Base-by-base conservation (phyloP, 2,113 vertebrate species). In the Nycticryphes semicollaris region DNA sequence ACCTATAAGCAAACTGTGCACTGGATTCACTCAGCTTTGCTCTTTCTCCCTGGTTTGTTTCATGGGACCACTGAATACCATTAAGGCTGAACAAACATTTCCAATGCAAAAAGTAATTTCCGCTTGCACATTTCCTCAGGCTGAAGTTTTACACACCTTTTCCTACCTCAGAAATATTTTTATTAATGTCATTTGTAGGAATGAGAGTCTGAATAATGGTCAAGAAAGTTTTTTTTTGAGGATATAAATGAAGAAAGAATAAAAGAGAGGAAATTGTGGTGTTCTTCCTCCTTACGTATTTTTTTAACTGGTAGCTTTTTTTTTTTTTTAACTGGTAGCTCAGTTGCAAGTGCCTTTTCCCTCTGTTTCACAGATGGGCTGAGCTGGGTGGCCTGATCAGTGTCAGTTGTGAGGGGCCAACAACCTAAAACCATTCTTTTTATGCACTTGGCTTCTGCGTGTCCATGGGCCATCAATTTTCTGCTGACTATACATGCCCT, bases 61-160 rank as follows among this genome's bases (percentile, higher is more conserved):
- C 6, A 2, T 66, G 74, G 73, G 69, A 68, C 66, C 0, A 3
- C 39, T 64, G 86, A 92, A 91, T 92, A 72, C 22, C 48, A 79
- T 87, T 90, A 95, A 53, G 66, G 28, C 35, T 82, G 56, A 74
- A 64, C 57, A 93, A 96, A 93, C 9, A 73, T 82, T 89, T 89
- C 77, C 50, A 89, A 84, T 12, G 62, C 62, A 94, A 66, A 94
- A 93, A 77, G 68, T 89, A 93, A 95, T 93, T 95, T 94, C 62
- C 3, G 0, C 41, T 82, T 82, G 39, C 74, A 50, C 0, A 0
- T 89, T 81, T 92, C 66, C 64, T 75, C 57, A 30, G 57, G 76
- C 51, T 90, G 60, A 84, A 90, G 84, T 68, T 87, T 72, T 43
- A 31, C 45, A 80, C 20, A 22, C 66, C 45, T 94, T 90, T 84